Percentiles rank a stretch among this genome's conserved stretches.
Conservation (phyloP, 2,888 invertebrate genomes). For the Nemurella pictetii region DNA sequence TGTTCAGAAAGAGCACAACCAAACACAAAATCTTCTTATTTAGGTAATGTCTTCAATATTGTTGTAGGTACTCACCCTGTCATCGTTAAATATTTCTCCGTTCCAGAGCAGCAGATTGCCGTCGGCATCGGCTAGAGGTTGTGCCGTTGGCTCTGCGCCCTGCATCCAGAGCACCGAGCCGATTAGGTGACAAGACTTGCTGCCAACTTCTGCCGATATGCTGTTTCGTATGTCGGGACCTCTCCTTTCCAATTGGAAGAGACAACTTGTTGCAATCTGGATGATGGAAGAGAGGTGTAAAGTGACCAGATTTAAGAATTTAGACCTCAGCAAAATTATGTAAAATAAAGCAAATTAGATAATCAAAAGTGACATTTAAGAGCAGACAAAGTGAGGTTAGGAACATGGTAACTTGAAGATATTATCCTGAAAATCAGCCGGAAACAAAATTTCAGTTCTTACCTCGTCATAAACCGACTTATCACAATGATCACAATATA, state of each 20-base stretch:
- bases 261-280: slow-evolving; percentile 41
- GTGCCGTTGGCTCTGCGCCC: slow-evolving; percentile 64
- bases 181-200: slow-evolving; percentile 50
- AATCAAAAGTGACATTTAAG: background rate
- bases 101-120: slow-evolving; percentile 78
- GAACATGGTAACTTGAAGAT: slow-evolving; percentile 45
- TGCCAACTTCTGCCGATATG: slow-evolving; percentile 44
- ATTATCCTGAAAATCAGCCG: slow-evolving; percentile 27
- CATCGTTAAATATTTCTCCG: slow-evolving; percentile 79
- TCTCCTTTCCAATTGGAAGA: slow-evolving; percentile 55
- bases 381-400: slow-evolving; percentile 34
- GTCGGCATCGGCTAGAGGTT: slow-evolving; percentile 66
- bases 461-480: background rate
- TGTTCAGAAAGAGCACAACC: too few species aligned
- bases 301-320: too few species aligned
- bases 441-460: background rate
- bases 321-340: background rate
- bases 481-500: slow-evolving; percentile 46
- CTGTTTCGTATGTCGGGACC: slow-evolving; percentile 58
- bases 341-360: slow-evolving; percentile 31
- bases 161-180: slow-evolving; percentile 82
- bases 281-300: background rate
- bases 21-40: too few species aligned
- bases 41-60: background rate
- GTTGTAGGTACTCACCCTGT: slow-evolving; percentile 49